phyloP scores from a whole-genome alignment of 2,888 invertebrate genomes.

The Parelbella ahira region DNA sequence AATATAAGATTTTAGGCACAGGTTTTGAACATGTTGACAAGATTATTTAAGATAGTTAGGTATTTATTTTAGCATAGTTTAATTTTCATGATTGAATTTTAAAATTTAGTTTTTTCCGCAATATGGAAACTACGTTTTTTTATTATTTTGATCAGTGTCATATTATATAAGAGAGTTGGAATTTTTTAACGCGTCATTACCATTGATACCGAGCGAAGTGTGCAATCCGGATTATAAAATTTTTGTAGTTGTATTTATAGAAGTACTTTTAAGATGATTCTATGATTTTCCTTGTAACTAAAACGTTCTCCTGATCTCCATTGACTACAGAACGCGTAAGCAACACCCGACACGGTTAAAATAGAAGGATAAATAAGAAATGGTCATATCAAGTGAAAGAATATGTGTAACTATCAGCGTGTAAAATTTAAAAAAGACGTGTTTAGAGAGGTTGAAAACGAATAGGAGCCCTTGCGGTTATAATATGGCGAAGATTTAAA shows the following conservation, averaged over 20 bases:
- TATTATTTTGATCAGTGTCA: slow-evolving; percentile 62
- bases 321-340: slow-evolving; percentile 48
- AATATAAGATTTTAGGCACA: slow-evolving; percentile 76
- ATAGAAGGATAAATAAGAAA: slow-evolving; percentile 54
- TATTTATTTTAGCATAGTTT: slow-evolving; percentile 79
- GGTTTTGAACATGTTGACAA: slow-evolving; percentile 76
- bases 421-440: slow-evolving; percentile 60
- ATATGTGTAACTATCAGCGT: slow-evolving; percentile 61
- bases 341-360: slow-evolving; percentile 61
- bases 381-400: slow-evolving; percentile 75
- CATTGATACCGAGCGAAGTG: slow-evolving; percentile 47
- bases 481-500: slow-evolving; percentile 69
- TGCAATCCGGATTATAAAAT: slow-evolving; percentile 58
- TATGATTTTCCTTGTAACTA: slow-evolving; percentile 30
- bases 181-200: slow-evolving; percentile 44
- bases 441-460: slow-evolving; percentile 64
- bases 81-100: slow-evolving; percentile 63
- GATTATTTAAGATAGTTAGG: slow-evolving; percentile 80
- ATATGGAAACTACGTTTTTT: slow-evolving; percentile 47
- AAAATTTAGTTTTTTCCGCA: slow-evolving; percentile 54
- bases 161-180: slow-evolving; percentile 56
- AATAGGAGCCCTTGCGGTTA: slow-evolving; percentile 60
- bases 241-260: slow-evolving; percentile 41
- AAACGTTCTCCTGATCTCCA: slow-evolving; percentile 42
- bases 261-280: slow-evolving; percentile 4